Evolutionary conservation across 2,113 vertebrate species (phyloP), one percentile per base, ranked within the genome.

Genomic region (Scartelaos histophorus): DNA sequence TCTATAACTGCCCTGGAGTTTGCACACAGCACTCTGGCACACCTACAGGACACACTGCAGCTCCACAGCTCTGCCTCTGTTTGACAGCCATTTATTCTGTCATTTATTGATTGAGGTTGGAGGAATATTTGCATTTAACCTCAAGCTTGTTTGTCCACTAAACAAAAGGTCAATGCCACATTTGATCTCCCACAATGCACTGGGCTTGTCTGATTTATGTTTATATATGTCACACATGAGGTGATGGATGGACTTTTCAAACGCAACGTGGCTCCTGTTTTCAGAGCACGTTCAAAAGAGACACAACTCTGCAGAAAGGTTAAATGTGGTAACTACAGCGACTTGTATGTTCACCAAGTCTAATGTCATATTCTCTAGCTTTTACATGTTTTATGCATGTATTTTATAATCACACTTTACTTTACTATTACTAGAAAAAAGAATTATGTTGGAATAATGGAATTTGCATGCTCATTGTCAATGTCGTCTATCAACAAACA

Each of bases 101-200:
- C 69, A n/a, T 22, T 2, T 77, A 81, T 76, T 83, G 82, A 87
- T 83, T 56, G 46, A 66, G 17, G 57, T 64, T 78, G 49, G 80
- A 75, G 15, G 62, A 70, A 3, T 88, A 64, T 85, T 89, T 86
- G 80, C 60, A 72, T 38, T 67, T 75, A 74, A 43, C 82, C 69
- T 82, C 67, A 53, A 75, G 57, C 0, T 3, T 87, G 76, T 89
- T 84, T 85, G 87, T 82, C 77, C 75, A 76, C 70, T 75, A 85
- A 81, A 22, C 80, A 88, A 86, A 82, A 89, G 74, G 76, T 82
- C 82, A 75, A 74, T 72, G 45, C 10, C 69, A 22, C 84, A 60
- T 88, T 88, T 88, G 2, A 78, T 81, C 72, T 77, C 81, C 79
- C 71, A 83, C 70, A 82, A 82, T 82, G 70, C 47, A 22, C 45